phyloP scores from a whole-genome alignment of 2,888 invertebrate genomes.

The Tachina grossa region DNA sequence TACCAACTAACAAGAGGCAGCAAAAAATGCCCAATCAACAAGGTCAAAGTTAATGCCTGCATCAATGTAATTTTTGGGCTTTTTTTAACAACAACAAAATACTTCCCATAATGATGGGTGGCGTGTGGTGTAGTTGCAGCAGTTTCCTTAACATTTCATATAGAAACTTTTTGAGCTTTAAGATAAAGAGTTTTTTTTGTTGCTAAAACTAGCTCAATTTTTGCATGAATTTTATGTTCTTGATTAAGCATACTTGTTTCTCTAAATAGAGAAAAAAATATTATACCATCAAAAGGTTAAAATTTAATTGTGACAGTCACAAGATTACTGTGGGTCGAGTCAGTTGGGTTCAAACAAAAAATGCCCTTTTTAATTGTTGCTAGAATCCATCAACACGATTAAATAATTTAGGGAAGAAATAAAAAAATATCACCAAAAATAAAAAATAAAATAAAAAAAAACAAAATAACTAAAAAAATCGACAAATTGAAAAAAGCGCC shows the following conservation, averaged over 20 bases:
- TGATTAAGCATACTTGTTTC: not conserved
- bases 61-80: not conserved
- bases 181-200: not conserved
- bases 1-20: conserved; percentile 3
- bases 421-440: too few species aligned
- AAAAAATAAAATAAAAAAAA: too few species aligned
- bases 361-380: not conserved
- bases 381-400: too few species aligned
- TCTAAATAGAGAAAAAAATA: not conserved
- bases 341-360: not conserved
- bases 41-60: conserved; percentile 66
- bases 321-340: conserved; percentile 7
- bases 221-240: conserved; percentile 64
- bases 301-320: conserved; percentile 6
- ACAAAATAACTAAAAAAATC: too few species aligned
- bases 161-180: not conserved
- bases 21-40: conserved; percentile 35
- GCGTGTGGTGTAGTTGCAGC: not conserved
- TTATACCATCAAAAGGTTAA: not conserved
- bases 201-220: conserved; percentile 59
- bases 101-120: conserved; percentile 24
- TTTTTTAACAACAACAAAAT: conserved; percentile 2
- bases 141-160: not conserved
- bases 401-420: too few species aligned
- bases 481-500: too few species aligned